Evolutionary conservation across 2,888 invertebrate genomes (phyloP).

Genomic region (Ormyrus rosae): DNA sequence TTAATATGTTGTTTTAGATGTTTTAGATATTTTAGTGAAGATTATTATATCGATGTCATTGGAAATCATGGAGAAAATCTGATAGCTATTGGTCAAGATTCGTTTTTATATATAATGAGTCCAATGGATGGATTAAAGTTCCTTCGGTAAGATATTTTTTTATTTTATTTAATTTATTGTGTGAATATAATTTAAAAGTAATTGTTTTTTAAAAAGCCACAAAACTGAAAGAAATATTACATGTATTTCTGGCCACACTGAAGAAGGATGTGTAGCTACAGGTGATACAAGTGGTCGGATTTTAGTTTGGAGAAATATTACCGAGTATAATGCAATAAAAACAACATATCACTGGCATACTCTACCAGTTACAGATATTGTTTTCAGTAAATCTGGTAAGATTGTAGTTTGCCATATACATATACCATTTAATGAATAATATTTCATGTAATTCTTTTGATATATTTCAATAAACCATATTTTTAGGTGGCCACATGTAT

Average conservation of each 20-base stretch:
- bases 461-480: slow-evolving; percentile 7
- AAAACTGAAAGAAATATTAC: slow-evolving; percentile 77
- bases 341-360: slow-evolving; percentile 87
- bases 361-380: slow-evolving; percentile 81
- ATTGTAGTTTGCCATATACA: slow-evolving; percentile 14
- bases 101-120: slow-evolving; percentile 67
- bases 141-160: slow-evolving; percentile 63
- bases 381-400: slow-evolving; percentile 79
- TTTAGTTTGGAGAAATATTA: slow-evolving; percentile 80
- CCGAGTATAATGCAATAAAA: slow-evolving; percentile 68
- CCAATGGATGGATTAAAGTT: slow-evolving; percentile 65
- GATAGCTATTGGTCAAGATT: slow-evolving; percentile 67
- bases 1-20: slow-evolving; percentile 59
- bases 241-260: slow-evolving; percentile 83
- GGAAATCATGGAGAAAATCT: slow-evolving; percentile 71
- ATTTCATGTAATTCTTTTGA: not conserved
- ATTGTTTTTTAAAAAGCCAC: slow-evolving; percentile 53
- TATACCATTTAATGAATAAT: not conserved
- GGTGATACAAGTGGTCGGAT: slow-evolving; percentile 83
- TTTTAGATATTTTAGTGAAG: slow-evolving; percentile 60
- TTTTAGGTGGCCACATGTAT: slow-evolving; percentile 81
- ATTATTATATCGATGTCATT: slow-evolving; percentile 71
- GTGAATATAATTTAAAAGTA: not conserved
- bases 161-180: not conserved
- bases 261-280: slow-evolving; percentile 81